Evolutionary conservation across 1,140 invertebrate genomes (phyloP).

Genomic region (Glossosoma conforme): DNA sequence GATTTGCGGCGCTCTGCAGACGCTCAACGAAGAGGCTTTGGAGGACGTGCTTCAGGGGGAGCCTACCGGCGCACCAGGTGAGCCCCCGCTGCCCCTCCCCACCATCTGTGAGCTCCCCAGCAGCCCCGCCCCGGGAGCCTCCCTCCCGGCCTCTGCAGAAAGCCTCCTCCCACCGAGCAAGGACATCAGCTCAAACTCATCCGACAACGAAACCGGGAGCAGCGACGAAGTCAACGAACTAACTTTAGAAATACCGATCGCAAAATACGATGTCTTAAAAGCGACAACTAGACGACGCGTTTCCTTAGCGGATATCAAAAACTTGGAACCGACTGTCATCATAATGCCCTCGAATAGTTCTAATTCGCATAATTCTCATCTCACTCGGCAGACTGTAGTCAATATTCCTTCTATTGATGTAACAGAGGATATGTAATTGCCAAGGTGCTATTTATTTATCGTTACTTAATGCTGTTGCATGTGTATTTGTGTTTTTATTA

Average conservation of each 20-base stretch:
- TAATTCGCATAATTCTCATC: background rate
- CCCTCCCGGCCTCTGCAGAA: background rate
- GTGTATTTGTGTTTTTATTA: no score
- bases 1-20: slow-evolving; percentile 88
- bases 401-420: slow-evolving; percentile 17
- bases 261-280: slow-evolving; percentile 2
- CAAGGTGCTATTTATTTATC: no score
- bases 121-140: slow-evolving; percentile 2
- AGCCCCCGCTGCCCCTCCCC: slow-evolving; percentile 36
- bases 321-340: slow-evolving; percentile 24
- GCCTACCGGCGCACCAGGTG: slow-evolving; percentile 45
- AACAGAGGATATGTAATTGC: background rate
- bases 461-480: no score
- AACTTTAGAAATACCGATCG: slow-evolving; percentile 5
- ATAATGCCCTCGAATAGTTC: slow-evolving; percentile 14
- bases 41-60: slow-evolving; percentile 72
- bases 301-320: slow-evolving; percentile 11
- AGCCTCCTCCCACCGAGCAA: slow-evolving; percentile 2
- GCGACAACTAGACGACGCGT: no score
- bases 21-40: slow-evolving; percentile 85
- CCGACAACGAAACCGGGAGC: background rate
- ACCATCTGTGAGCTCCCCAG: slow-evolving; percentile 37
- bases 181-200: slow-evolving; percentile 1
- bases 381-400: slow-evolving; percentile 18
- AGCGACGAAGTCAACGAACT: slow-evolving; percentile 16